Evolutionary conservation across 2,888 invertebrate genomes (phyloP), one percentile per base, ranked within the genome.

Genomic region (Tetanocera ferruginea): DNA sequence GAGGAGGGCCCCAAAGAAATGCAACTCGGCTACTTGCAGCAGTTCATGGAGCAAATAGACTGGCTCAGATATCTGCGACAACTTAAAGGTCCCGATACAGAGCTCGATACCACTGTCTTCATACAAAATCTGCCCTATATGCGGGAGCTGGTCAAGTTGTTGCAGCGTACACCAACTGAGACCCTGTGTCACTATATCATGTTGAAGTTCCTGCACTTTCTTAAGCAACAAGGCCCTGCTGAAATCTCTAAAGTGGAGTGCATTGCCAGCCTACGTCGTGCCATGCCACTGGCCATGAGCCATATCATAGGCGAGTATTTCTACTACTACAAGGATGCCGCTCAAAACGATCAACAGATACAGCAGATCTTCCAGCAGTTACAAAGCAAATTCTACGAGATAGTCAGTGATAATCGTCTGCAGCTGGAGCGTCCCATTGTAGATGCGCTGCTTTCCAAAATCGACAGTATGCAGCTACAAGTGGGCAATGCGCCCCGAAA

Each of bases 211-310:
- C 82, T 88, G n/a, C 82, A 83, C 0, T 87, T 84, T 19, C 80
- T 88, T 0, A 86, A 88, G 66, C 82, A 83, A 11, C 85, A 86
- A 17, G 87, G 88, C 0, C 88, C 89, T 0, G 86, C 85, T 2
- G 87, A 87, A 78, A 86, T 86, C 0, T 84, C 86, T 0, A 83
- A 85, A 0, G 83, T 83, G 11, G 88, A 88, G 72, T 88, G 88
- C 69, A 83, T 86, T 19, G 83, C 84, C 43, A 85, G 86, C 57
- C 69, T 88, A 25, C 80, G 89, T 5, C 84, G 87, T 8, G 85
- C 85, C 49, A 88, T 88, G 89, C 88, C 88, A 0, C 76, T 88
- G 79, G 88, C 87, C 5, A 81, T 87, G 67, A 88, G 87, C 14
- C 85, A 86, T 78, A 69, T 88, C 2, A 84, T 89, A 5, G 88